Base-by-base conservation (phyloP, 2,888 invertebrate genomes). In the Cyclophora punctaria region DNA sequence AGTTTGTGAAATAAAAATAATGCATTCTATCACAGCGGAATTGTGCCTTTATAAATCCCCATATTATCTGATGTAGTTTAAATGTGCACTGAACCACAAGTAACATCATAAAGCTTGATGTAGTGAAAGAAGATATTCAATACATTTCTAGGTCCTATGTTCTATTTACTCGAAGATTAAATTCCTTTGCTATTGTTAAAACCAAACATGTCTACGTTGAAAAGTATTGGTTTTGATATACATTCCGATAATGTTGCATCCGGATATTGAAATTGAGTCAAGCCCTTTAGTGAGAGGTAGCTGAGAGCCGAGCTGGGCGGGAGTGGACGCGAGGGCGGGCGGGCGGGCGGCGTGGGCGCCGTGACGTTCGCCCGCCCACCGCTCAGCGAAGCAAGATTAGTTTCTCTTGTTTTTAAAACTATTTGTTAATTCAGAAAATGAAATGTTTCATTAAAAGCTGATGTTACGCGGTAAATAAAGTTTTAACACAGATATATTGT, bases 311-410 rank as follows among this genome's bases (percentile, higher is more conserved):
- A 7, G 33, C 5, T 4, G 44, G 6, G 33, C 33, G 44, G 33
- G 34, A 5, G 33, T 34, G 34, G 37, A 35, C 41, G 45, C 20
- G 50, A 44, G 44, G 20, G 44, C 7, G 20, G 7, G 35, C 5
- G 33, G 34, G 48, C 46, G 35, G 46, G 41, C 45, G 48, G 44
- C 37, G 57, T 58, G 60, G 63, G 62, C 57, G 57, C 53, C 47
- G 55, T 64, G 64, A 66, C 64, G 64, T 63, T 62, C 58, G 50
- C 48, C 53, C 64, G 60, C 70, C 73, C 65, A 66, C 65, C 55
- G 50, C 56, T 47, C 52, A 62, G 46, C 63, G 58, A 59, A 58
- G 49, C 60, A 62, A 64, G 56, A 69, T 65, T 63, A 64, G 50
- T 52, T 54, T 54, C 50, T 42, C 34, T 48, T 37, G 43, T 50